These are phyloP conservation scores for Caenorhabditis sulstoni DNA, from an alignment of 2,888 invertebrate genomes.

Conservation along the genomic window DNA sequence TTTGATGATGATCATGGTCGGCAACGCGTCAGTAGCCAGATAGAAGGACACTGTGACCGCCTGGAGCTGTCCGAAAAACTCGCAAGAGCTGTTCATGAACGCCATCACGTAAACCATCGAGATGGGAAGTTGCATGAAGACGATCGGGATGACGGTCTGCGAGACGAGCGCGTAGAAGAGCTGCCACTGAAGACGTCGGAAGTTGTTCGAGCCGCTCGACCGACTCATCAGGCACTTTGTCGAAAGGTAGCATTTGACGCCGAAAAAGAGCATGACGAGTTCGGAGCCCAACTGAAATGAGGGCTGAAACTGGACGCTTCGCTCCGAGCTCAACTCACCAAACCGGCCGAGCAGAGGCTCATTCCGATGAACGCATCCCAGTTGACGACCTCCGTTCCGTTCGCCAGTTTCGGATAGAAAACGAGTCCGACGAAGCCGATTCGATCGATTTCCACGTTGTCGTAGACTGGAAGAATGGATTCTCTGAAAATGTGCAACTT, in stretches of 20 bases:
- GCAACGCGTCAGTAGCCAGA: conserved; percentile 31
- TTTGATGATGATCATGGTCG: conserved; percentile 37
- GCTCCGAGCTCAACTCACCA: not conserved
- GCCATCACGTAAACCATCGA: conserved; percentile 17
- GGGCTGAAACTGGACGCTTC: no score
- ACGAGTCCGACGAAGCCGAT: conserved; percentile 25
- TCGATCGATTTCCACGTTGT: not conserved
- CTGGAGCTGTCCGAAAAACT: conserved; percentile 20
- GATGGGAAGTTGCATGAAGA: conserved; percentile 33
- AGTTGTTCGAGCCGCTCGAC: conserved; percentile 9
- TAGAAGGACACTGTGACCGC: conserved; percentile 23
- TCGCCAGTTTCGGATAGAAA: conserved; percentile 18
- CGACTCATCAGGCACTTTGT: conserved; percentile 12
- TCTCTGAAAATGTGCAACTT: not conserved
- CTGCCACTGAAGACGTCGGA: conserved; percentile 39
- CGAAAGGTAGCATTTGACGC: conserved; percentile 20
- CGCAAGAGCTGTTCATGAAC: not conserved
- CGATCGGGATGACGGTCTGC: conserved; percentile 30
- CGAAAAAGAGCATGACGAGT: conserved; percentile 20
- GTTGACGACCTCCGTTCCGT: conserved; percentile 23
- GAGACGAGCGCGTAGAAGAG: conserved; percentile 33
- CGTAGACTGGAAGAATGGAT: not conserved
- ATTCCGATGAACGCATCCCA: conserved; percentile 32
- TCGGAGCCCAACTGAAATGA: conserved; percentile 20
- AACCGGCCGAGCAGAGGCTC: conserved; percentile 10